Base-by-base conservation (phyloP, 2,113 vertebrate genomes). In the Phoxinus phoxinus region DNA sequence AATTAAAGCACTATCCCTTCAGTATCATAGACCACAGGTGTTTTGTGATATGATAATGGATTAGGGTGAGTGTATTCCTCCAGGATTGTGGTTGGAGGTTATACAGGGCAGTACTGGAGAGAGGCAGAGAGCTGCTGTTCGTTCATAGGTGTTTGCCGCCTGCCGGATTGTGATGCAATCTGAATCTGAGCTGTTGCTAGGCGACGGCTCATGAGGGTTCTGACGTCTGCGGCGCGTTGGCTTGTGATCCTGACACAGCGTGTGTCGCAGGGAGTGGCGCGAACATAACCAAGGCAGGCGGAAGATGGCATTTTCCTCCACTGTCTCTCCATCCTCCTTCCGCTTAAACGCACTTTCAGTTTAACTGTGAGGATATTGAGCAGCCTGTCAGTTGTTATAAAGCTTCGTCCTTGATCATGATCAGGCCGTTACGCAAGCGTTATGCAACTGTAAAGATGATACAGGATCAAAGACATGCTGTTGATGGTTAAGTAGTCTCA, bases 121-220 rank as follows among this genome's bases (percentile, higher is more conserved):
- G 76, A 81, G 78, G 30, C 88, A 87, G 83, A 83, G 9, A 83
- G 88, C 88, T 90, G 86, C 91, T 84, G 77, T 87, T 90, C 88
- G 88, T 91, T 92, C 81, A 90, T 78, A 75, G 86, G 91, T 88
- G 23, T 74, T 86, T 74, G 75, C 75, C 41, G 81, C 86, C 85
- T 77, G 72, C 86, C 27, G 46, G 87, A 76, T 81, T 48, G 58
- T 89, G 81, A 92, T 92, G 92, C 89, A 86, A 89, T 84, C 90
- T 84, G 89, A 92, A 93, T 92, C 89, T 86, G 90, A 90, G 93
- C 91, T 69, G 94, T 95, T 91, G 91, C 95, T 93, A 94, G 91
- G 95, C 92, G 91, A 95, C 93, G 75, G 87, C 86, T 87, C 91
- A 81, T 65, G 27, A 90, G 87, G 91, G 88, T 81, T 90, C 67